Base-by-base conservation (phyloP, 2,888 invertebrate species). In the Metopia argyrocephala region DNA sequence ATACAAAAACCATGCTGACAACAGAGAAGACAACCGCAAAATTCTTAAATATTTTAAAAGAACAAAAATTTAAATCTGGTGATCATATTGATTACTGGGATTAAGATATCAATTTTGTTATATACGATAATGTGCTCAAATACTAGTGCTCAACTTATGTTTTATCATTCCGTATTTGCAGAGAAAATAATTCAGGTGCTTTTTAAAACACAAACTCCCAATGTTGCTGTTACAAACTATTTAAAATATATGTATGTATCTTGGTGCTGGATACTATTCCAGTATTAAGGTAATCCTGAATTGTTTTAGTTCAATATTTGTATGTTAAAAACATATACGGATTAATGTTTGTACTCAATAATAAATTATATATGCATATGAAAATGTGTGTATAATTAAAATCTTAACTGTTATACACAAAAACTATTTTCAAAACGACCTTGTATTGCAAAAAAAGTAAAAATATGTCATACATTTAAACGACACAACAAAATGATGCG, bases 51-150 rank as follows among this genome's bases (percentile, higher is more conserved):
- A 91, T 97, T 71, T 91, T 98, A 79, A 92, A 93, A 81, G 91
- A 92, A 5, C 94, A 94, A 48, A 93, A 93, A 82, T 98, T 95
- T 86, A 92, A 93, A 82, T 95, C 95, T 0, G 97, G 97, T 0
- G 95, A 94, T 86, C 96, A 96, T 87, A 92, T 97, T 52, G 97
- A 97, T 91, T 97, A 94, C 38, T 80, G 76, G 73, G 74, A 81
- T 23, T 81, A 74, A 52, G 7, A 18, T 59, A 28, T 23, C 1
- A 20, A 1, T 23, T n/a, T 20, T 21, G 4, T 2, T 25, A n/a
- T 21, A 2, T 45, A 27, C 20, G 20, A 23, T 12, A 18, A 38
- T 31, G 15, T 52, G 38, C 38, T 54, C n/a, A 31, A 54, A 23
- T 54, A 18, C 20, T 27, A 20, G 15, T 20, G 56, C 56, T 68